These are phyloP conservation scores for Punctoribates punctum DNA, from an alignment of 2,888 invertebrate genomes.

Conservation along the genomic window DNA sequence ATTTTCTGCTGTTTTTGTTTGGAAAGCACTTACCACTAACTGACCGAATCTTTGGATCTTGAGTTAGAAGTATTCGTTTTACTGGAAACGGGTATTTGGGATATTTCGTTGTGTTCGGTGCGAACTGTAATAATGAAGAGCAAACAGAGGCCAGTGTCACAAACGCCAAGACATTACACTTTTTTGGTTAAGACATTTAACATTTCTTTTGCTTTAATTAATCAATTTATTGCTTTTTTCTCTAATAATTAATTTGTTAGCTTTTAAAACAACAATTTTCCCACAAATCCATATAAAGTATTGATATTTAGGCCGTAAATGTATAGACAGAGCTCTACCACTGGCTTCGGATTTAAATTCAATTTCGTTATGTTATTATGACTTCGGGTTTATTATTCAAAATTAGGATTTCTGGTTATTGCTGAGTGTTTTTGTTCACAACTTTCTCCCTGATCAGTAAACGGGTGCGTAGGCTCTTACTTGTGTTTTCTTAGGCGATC, in stretches of 20 bases:
- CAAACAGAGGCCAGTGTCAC: conserved; percentile 14
- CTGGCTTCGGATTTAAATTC: neutral
- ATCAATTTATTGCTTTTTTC: neutral
- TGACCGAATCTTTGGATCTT: conserved; percentile 59
- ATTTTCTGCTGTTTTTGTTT: neutral
- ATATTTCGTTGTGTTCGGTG: conserved; percentile 44
- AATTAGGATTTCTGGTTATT: conserved; percentile 5
- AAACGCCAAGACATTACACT: neutral
- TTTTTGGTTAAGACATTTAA: neutral
- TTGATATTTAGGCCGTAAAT: neutral
- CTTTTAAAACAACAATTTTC: neutral
- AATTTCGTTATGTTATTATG: neutral
- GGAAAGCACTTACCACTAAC: conserved; percentile 40
- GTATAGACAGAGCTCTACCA: neutral
- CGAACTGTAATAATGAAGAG: conserved; percentile 39
- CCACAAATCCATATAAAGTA: neutral
- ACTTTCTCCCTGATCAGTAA: neutral
- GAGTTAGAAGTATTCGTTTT: conserved; percentile 59
- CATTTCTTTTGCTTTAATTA: neutral
- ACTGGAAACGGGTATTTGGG: conserved; percentile 56
- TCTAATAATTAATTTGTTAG: neutral
- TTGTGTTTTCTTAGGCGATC: conserved; percentile 43
- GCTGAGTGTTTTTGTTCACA: neutral
- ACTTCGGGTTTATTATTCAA: neutral
- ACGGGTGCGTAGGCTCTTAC: conserved; percentile 32